Conservation (phyloP, 37 sponge, comb jelly and placozoan species). For the Cladorhizidae sp. region DNA sequence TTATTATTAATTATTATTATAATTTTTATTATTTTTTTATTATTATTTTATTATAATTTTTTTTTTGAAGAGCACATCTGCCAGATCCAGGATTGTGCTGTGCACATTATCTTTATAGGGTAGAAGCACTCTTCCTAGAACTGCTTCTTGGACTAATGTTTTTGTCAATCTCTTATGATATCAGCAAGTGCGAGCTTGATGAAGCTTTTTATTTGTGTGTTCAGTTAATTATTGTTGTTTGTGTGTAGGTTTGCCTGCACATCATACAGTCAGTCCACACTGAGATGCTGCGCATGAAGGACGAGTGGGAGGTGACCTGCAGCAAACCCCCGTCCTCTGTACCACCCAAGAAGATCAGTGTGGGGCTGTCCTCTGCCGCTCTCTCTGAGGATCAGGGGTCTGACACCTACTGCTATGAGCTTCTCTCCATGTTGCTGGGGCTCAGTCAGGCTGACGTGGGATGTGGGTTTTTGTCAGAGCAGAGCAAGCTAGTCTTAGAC, state of each 20-base stretch:
- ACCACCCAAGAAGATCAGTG: slow-evolving; percentile 24
- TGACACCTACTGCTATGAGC: slow-evolving; percentile 90
- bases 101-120: no score
- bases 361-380: not conserved
- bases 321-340: slow-evolving; percentile 53
- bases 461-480: slow-evolving; percentile 77
- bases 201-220: no score
- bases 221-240: slow-evolving; percentile 1
- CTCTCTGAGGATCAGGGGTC: slow-evolving; percentile 19
- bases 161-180: no score
- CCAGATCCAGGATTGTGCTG: no score
- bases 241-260: slow-evolving; percentile 66
- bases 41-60: no score
- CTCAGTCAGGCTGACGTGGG: slow-evolving; percentile 87
- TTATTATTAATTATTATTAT: no score
- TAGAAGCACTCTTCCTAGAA: no score
- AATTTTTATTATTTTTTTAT: no score
- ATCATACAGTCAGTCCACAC: slow-evolving; percentile 75
- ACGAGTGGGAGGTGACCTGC: slow-evolving; percentile 59
- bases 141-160: no score
- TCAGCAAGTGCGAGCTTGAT: no score
- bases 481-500: slow-evolving; percentile 76
- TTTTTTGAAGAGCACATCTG: no score
- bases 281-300: slow-evolving; percentile 78
- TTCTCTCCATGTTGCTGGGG: slow-evolving; percentile 90